Conservation (phyloP, 2,113 vertebrate genomes). For the Misgurnus anguillicaudatus region DNA sequence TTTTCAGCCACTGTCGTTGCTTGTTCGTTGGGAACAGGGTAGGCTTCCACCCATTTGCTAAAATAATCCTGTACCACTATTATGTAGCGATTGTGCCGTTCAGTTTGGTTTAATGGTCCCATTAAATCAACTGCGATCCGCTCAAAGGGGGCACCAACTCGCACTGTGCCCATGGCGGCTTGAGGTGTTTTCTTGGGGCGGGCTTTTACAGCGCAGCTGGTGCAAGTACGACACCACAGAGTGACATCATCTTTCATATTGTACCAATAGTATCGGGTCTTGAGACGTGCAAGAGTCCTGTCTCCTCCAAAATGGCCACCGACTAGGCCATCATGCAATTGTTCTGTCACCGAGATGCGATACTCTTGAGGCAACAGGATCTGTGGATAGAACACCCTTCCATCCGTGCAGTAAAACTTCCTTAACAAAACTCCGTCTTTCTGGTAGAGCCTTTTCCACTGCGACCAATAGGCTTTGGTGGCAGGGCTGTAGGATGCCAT, state of each 20-base stretch:
- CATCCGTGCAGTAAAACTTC: too few species aligned
- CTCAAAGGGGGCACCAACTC: constrained; percentile 21
- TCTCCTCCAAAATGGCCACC: constrained; percentile 19
- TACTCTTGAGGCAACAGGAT: neutral
- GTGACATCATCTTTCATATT: too few species aligned
- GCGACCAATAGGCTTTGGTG: too few species aligned
- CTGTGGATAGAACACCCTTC: constrained; percentile 22
- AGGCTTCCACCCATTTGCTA: constrained; percentile 46
- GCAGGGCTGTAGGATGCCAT: too few species aligned
- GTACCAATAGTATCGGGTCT: constrained; percentile 31
- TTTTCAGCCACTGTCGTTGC: constrained; percentile 18
- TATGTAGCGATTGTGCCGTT: constrained; percentile 22
- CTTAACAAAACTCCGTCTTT: too few species aligned
- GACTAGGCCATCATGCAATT: constrained; percentile 15
- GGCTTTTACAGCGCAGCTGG: constrained; percentile 25
- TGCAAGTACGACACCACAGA: constrained; percentile 27
- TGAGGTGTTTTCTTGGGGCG: neutral
- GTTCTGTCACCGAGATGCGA: neutral
- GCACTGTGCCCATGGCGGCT: neutral
- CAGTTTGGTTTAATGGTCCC: constrained; percentile 32
- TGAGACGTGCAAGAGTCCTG: neutral
- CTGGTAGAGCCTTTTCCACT: too few species aligned
- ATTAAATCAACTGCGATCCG: constrained; percentile 42
- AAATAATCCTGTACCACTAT: constrained; percentile 47
- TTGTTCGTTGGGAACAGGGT: neutral